These are phyloP conservation scores for Nothura maculosa DNA, from an alignment of 2,797 vertebrate genomes.

Conservation along the genomic window DNA sequence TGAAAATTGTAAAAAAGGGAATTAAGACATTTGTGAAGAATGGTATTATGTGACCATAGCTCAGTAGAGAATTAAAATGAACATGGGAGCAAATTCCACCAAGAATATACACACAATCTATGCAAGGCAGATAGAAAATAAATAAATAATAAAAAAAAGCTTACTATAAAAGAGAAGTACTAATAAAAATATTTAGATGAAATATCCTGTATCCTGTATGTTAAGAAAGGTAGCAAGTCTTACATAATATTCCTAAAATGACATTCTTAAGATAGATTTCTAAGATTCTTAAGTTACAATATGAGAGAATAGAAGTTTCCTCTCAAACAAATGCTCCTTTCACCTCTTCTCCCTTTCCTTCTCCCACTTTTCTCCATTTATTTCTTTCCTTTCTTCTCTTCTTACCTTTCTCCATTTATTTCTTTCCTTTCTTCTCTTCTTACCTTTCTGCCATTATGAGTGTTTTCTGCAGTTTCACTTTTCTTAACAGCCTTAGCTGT, in stretches of 20 bases:
- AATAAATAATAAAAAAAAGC: background rate
- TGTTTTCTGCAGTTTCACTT: background rate
- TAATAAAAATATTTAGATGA: background rate
- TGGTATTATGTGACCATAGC: background rate
- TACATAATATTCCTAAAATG: background rate
- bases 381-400: background rate
- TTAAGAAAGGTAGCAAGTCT: background rate
- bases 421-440: background rate
- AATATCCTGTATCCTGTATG: background rate
- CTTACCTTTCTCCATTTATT: background rate
- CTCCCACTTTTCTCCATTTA: accelerated
- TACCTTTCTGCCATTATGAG: background rate
- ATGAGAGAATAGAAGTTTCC: background rate
- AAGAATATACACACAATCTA: background rate
- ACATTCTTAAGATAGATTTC: background rate
- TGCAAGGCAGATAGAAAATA: background rate
- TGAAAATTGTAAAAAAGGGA: background rate
- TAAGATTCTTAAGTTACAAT: background rate
- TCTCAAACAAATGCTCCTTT: background rate
- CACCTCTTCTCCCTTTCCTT: background rate
- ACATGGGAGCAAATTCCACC: background rate
- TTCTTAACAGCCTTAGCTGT: background rate
- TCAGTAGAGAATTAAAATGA: background rate
- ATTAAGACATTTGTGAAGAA: background rate
- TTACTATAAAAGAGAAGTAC: background rate